Conservation (phyloP, 2,888 invertebrate species). For the Sialis lutaria region DNA sequence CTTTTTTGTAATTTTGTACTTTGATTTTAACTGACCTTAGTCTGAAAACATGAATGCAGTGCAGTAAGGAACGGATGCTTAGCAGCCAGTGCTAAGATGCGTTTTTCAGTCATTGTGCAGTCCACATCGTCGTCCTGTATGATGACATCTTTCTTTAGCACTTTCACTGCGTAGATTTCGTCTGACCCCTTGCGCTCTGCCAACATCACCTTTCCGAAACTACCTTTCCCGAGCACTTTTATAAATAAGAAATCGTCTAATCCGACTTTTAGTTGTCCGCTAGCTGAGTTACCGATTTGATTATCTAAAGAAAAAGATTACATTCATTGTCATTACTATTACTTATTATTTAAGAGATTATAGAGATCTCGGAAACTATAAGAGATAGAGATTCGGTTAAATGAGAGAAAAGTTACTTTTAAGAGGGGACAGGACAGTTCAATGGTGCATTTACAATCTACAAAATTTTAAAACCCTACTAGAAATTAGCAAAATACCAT, state of each 20-base stretch:
- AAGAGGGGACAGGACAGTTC: too few species aligned
- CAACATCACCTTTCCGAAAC: conserved; percentile 97
- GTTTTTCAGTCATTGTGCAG: conserved; percentile 96
- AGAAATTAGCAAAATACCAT: too few species aligned
- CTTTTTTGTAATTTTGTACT: too few species aligned
- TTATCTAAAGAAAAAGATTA: conserved; percentile 5
- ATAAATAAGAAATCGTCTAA: conserved; percentile 90
- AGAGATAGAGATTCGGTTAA: too few species aligned
- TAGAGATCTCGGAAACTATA: too few species aligned
- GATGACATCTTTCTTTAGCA: conserved; percentile 94
- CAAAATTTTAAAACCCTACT: too few species aligned
- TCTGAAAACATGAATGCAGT: conserved; percentile 94
- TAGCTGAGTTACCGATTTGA: conserved; percentile 3
- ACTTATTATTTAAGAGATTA: background rate
- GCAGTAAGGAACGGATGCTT: conserved; percentile 96
- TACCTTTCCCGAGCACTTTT: conserved; percentile 97
- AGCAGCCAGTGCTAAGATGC: conserved; percentile 92
- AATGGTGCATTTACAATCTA: too few species aligned
- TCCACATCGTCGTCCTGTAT: conserved; percentile 99
- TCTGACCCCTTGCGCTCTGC: conserved; percentile 88
- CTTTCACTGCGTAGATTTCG: conserved; percentile 77
- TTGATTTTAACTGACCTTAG: conserved; percentile 35
- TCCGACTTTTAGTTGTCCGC: conserved; percentile 36
- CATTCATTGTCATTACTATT: conserved; percentile 9
- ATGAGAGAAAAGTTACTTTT: too few species aligned